Base-by-base conservation (phyloP, 2,888 invertebrate species). In the Drymonia ruficornis region DNA sequence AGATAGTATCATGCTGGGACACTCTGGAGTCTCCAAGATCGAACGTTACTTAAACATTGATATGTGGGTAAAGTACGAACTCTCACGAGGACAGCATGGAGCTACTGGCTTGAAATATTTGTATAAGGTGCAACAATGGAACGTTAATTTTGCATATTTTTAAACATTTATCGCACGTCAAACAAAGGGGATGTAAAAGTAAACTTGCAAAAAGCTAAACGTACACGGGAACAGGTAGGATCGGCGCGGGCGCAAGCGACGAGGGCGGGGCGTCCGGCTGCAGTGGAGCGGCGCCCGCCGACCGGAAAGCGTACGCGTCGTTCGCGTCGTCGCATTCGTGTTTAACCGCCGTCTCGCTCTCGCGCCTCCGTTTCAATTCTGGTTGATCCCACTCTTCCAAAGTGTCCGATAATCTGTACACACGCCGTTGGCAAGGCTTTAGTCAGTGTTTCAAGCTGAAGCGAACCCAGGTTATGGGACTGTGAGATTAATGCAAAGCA, bases 301-400 rank as follows among this genome's bases (percentile, higher is more conserved):
- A 94, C 70, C 94, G 93, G 84, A 95, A 96, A 65, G 94, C 91
- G 85, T 95, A 96, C 81, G 95, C 94, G 74, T 95, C 95, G 78
- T 94, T 95, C 46, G 95, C 94, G 76, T 96, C 94, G 79, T 96
- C 96, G 75, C 95, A 94, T 86, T 96, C 96, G 74, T 95, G 83
- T 87, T 96, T 96, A 71, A 96, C 94, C 71, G 94, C 95, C 83
- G 94, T 87, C 81, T 94, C 94, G 75, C 93, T 93, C 74, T 94
- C 92, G 46, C 94, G 91, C 74, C 94, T 94, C 61, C 92, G 78
- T 77, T 93, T 93, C 86, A 72, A 72, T 75, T 81, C 91, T 72
- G 78, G 90, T 79, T 86, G 85, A 67, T 93, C 93, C 85, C 91
- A 93, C 83, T 89, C 89, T 74, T 92, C 91, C 78, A 83, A 74